Evolutionary conservation across 2,113 vertebrate genomes (phyloP).

Genomic region (Lates calcarifer): DNA sequence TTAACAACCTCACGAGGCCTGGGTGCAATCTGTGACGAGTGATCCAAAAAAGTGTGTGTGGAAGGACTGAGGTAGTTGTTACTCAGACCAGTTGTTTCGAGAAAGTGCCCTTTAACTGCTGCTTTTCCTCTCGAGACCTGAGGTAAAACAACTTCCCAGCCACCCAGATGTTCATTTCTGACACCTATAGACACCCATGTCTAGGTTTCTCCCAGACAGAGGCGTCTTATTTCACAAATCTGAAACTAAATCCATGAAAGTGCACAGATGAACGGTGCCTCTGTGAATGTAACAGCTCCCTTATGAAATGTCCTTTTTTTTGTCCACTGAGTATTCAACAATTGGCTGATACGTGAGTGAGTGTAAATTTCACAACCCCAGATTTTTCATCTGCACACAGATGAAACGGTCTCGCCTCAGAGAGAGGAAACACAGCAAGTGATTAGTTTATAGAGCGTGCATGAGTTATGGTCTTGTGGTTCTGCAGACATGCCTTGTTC

Average conservation of each 20-base stretch:
- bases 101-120: conserved; percentile 79
- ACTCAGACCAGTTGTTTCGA: conserved; percentile 77
- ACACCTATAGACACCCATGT: conserved; percentile 46
- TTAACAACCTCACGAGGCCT: not conserved
- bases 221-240: conserved; percentile 47
- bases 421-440: conserved; percentile 59
- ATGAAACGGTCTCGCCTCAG: conserved; percentile 53
- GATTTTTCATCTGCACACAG: conserved; percentile 55
- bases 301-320: conserved; percentile 36
- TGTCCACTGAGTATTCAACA: conserved; percentile 32
- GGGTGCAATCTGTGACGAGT: conserved; percentile 2
- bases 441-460: conserved; percentile 68
- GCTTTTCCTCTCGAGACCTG: conserved; percentile 22
- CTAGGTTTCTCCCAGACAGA: conserved; percentile 33
- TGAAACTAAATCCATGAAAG: conserved; percentile 53
- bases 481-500: conserved; percentile 50
- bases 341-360: conserved; percentile 44
- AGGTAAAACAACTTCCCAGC: conserved; percentile 42
- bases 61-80: conserved; percentile 78
- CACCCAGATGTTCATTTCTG: conserved; percentile 42
- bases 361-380: conserved; percentile 55
- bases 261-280: conserved; percentile 40
- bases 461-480: conserved; percentile 67
- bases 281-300: conserved; percentile 38
- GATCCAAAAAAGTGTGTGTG: conserved; percentile 54